These are phyloP conservation scores for Brachyptera putata DNA, from an alignment of 2,888 invertebrate genomes.

Conservation along the genomic window DNA sequence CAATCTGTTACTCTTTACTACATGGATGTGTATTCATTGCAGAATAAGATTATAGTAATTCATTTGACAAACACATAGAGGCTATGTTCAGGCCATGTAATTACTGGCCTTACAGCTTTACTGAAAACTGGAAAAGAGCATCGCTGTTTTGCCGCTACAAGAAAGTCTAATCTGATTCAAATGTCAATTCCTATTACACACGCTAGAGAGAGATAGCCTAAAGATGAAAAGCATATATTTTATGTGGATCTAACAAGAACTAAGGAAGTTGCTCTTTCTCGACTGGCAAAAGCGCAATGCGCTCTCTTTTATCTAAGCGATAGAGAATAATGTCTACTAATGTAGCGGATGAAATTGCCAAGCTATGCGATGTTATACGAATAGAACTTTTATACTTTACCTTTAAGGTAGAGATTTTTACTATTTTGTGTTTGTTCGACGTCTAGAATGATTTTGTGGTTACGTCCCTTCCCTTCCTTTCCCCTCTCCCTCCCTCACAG, in stretches of 20 bases:
- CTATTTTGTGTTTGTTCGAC: conserved; percentile 18
- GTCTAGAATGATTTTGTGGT: conserved; percentile 15
- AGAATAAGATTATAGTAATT: too few species aligned
- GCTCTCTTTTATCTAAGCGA: not conserved
- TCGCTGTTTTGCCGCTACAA: conserved; percentile 13
- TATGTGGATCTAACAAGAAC: too few species aligned
- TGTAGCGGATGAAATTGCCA: conserved; percentile 13
- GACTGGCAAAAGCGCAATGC: conserved; percentile 13
- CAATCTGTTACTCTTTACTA: too few species aligned
- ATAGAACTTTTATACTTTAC: not conserved
- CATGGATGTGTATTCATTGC: too few species aligned
- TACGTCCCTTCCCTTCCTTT: not conserved
- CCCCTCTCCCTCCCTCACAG: too few species aligned
- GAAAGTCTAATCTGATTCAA: conserved; percentile 9
- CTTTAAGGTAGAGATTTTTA: not conserved
- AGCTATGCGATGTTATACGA: not conserved
- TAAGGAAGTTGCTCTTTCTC: not conserved
- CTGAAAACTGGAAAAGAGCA: conserved; percentile 12
- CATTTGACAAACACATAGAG: too few species aligned
- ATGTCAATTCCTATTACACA: conserved; percentile 7
- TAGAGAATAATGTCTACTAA: conserved; percentile 14
- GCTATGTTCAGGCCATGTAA: too few species aligned
- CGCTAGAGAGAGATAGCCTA: not conserved
- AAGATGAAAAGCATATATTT: not conserved
- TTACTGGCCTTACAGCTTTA: too few species aligned